Evolutionary conservation across 2,888 invertebrate genomes (phyloP).

Genomic region (Gymnosoma rotundatum): DNA sequence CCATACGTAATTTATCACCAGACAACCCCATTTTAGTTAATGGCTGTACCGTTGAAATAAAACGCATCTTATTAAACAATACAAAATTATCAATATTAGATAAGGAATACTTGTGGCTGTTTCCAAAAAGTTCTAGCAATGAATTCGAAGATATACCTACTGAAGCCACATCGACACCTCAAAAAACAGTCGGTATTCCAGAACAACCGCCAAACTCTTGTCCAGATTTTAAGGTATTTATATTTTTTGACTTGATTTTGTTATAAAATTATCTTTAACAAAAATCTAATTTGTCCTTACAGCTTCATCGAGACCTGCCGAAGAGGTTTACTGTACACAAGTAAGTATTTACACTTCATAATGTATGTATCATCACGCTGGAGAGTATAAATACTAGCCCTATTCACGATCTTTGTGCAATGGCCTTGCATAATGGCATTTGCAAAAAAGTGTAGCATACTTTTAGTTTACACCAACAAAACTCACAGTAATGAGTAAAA

Average conservation of each 20-base stretch:
- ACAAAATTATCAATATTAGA: constrained; percentile 77
- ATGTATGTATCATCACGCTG: not conserved
- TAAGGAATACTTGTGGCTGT: constrained; percentile 78
- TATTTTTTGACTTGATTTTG: not conserved
- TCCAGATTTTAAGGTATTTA: constrained; percentile 76
- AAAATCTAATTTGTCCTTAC: constrained; percentile 24
- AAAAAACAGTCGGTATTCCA: constrained; percentile 68
- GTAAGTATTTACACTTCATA: constrained; percentile 74
- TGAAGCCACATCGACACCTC: constrained; percentile 70
- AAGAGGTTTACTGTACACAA: constrained; percentile 79
- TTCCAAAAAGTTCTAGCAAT: constrained; percentile 64
- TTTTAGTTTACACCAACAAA: too few relatives aligned
- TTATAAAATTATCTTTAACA: not conserved
- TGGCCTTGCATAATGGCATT: too few relatives aligned
- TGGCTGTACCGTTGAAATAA: constrained; percentile 73
- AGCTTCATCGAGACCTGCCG: constrained; percentile 72
- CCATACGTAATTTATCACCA: constrained; percentile 77
- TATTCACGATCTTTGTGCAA: too few relatives aligned
- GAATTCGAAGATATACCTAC: constrained; percentile 59
- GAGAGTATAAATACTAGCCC: too few relatives aligned
- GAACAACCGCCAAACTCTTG: constrained; percentile 78
- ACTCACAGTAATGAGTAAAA: too few relatives aligned
- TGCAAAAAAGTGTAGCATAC: too few relatives aligned
- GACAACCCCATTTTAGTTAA: constrained; percentile 76
- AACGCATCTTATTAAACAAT: constrained; percentile 77